Evolutionary conservation across 2,888 invertebrate genomes (phyloP).

Genomic region (Troides oblongomaculatus): DNA sequence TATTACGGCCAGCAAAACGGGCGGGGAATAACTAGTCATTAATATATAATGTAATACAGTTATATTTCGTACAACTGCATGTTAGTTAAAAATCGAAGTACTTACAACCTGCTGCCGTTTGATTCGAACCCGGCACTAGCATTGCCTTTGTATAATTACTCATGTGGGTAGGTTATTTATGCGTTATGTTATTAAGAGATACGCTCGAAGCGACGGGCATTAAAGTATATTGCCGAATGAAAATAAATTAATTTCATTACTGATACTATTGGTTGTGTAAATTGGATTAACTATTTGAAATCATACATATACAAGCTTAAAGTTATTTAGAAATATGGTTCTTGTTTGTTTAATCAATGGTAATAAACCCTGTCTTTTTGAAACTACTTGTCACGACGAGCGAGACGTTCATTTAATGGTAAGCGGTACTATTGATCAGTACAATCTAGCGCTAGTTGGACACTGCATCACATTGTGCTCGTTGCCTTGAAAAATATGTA

Average conservation of each 20-base stretch:
- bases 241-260: neutral
- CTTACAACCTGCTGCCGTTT: slow-evolving; percentile 4
- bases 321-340: too few species aligned
- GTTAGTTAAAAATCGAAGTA: slow-evolving; percentile 20
- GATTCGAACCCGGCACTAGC: slow-evolving; percentile 5
- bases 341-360: too few species aligned
- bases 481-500: too few species aligned
- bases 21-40: neutral
- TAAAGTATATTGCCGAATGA: neutral
- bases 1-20: too few species aligned
- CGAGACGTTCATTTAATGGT: too few species aligned
- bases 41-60: slow-evolving; percentile 11
- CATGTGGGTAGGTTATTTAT: slow-evolving; percentile 25
- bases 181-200: slow-evolving; percentile 17
- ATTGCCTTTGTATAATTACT: slow-evolving; percentile 17
- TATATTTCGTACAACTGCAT: slow-evolving; percentile 12
- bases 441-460: too few species aligned
- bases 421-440: too few species aligned
- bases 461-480: too few species aligned
- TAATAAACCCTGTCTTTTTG: too few species aligned
- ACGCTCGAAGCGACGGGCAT: slow-evolving; percentile 5
- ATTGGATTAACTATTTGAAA: neutral
- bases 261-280: neutral
- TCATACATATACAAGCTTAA: neutral
- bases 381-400: too few species aligned